Conservation (phyloP, 1,140 invertebrate species). For the Panagrolaimus sp. region DNA sequence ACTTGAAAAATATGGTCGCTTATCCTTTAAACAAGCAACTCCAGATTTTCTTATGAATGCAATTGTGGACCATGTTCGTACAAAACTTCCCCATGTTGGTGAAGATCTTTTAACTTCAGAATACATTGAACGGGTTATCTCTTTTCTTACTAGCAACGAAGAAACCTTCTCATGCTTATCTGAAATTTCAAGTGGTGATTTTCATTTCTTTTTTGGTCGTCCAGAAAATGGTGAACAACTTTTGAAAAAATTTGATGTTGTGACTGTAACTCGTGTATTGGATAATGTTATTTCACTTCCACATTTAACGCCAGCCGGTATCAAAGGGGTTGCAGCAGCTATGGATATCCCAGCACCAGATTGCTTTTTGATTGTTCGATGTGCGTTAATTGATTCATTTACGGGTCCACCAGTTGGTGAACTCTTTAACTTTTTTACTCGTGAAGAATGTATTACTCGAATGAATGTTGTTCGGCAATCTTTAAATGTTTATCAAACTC, state of each 20-base stretch:
- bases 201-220: constrained; percentile 42
- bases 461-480: not conserved
- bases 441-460: constrained; percentile 2
- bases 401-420: constrained; percentile 2
- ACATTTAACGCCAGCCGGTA: not conserved
- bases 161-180: constrained; percentile 43
- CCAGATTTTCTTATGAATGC: not conserved
- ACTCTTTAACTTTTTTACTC: not conserved
- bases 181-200: constrained; percentile 31
- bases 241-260: not conserved
- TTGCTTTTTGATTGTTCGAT: not conserved
- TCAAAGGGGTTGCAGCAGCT: not conserved
- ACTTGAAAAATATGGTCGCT: constrained; percentile 22
- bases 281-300: not conserved
- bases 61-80: constrained; percentile 16
- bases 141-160: constrained; percentile 47
- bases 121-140: constrained; percentile 41
- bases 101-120: constrained; percentile 23
- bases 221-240: constrained; percentile 28
- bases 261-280: not conserved
- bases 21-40: constrained; percentile 12
- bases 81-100: constrained; percentile 5
- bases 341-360: not conserved
- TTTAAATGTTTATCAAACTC: too few species aligned
- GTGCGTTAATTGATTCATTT: constrained; percentile 4